These are phyloP conservation scores for Thecocarcelia acutangulata DNA, from an alignment of 2,888 invertebrate genomes.

Conservation along the genomic window DNA sequence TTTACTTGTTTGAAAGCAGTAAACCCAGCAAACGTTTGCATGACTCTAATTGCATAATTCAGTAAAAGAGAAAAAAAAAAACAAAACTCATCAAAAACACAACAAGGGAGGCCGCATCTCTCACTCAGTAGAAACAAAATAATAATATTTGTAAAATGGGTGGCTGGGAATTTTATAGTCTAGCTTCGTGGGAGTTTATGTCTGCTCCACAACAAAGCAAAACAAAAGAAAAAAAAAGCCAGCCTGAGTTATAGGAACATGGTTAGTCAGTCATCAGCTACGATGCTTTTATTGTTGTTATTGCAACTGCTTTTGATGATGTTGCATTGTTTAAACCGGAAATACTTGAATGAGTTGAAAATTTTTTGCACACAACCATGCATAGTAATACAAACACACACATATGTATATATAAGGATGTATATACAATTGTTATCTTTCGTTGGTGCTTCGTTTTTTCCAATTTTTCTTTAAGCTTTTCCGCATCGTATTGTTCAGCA, in stretches of 20 bases:
- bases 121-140: background rate
- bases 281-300: slow-evolving; percentile 30
- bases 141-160: slow-evolving; percentile 24
- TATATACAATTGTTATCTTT: background rate
- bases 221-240: slow-evolving; percentile 9
- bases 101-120: background rate
- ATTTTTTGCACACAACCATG: background rate
- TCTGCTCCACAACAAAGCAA: slow-evolving; percentile 4
- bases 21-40: background rate
- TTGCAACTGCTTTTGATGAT: slow-evolving; percentile 13
- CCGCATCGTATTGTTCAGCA: slow-evolving; percentile 12
- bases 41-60: background rate
- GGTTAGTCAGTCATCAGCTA: slow-evolving; percentile 44
- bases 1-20: too few species aligned
- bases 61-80: background rate
- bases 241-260: slow-evolving; percentile 36
- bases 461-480: slow-evolving; percentile 33
- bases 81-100: background rate
- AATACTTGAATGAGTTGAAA: slow-evolving; percentile 60
- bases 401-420: too few species aligned
- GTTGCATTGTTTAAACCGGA: slow-evolving; percentile 56
- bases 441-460: slow-evolving; percentile 11
- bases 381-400: too few species aligned
- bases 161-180: slow-evolving; percentile 11
- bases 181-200: slow-evolving; percentile 25